phyloP scores from a whole-genome alignment of 2,797 vertebrate genomes.

The Mus spretus region DNA sequence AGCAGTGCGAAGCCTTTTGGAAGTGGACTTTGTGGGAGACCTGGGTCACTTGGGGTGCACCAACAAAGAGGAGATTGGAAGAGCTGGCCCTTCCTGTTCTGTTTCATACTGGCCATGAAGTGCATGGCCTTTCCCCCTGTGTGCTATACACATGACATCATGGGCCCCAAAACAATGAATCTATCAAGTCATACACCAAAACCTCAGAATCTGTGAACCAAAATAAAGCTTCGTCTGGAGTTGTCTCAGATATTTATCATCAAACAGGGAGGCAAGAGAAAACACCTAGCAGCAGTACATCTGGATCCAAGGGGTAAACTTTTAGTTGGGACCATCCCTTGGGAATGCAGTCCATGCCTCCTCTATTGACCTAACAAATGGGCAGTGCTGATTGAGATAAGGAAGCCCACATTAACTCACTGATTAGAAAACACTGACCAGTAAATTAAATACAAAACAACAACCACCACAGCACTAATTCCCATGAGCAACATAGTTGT shows the following conservation, averaged over 20 bases:
- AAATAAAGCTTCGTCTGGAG: neutral
- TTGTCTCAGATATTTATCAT: neutral
- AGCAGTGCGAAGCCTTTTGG: neutral
- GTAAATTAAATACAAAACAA: neutral
- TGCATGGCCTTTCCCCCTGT: neutral
- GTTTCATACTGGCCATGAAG: neutral
- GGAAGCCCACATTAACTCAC: neutral
- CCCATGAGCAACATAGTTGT: constrained; percentile 1
- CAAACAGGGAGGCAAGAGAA: neutral
- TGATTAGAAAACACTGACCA: neutral
- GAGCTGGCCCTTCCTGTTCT: neutral
- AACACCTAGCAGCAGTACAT: neutral
- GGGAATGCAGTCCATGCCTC: neutral
- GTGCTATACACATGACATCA: neutral
- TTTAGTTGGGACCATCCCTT: neutral
- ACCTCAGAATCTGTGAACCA: neutral
- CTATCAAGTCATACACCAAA: neutral
- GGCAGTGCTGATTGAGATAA: neutral
- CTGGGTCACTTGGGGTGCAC: neutral
- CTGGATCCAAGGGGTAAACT: neutral
- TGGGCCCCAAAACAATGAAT: neutral
- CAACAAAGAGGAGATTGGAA: neutral
- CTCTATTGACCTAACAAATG: neutral
- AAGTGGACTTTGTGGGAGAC: neutral
- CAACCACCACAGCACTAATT: neutral